Evolutionary conservation across 2,888 invertebrate genomes (phyloP).

Genomic region (Gandaritis pyraliata): DNA sequence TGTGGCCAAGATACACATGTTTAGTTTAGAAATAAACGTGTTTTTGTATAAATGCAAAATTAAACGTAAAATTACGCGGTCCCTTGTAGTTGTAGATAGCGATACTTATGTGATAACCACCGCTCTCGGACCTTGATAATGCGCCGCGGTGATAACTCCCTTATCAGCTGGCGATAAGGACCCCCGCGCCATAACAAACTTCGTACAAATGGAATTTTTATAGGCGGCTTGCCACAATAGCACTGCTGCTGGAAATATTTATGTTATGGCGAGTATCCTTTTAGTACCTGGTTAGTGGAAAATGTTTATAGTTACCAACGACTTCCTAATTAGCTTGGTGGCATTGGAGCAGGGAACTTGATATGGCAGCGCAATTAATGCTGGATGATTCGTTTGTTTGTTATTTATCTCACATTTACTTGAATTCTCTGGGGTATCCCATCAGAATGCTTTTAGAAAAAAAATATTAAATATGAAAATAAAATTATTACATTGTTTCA

Average conservation of each 20-base stretch:
- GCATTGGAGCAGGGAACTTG: slow-evolving; percentile 27
- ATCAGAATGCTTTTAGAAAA: slow-evolving; percentile 3
- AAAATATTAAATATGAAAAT: not conserved
- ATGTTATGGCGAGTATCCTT: slow-evolving; percentile 14
- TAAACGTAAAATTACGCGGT: slow-evolving; percentile 30
- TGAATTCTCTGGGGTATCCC: not conserved
- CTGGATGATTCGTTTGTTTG: not conserved
- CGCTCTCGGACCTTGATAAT: slow-evolving; percentile 59
- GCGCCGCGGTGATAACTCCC: slow-evolving; percentile 53
- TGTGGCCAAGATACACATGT: not conserved
- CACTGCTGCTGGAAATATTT: slow-evolving; percentile 10
- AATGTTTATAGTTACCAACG: slow-evolving; percentile 31
- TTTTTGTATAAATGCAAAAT: slow-evolving; percentile 3
- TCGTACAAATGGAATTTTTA: slow-evolving; percentile 40
- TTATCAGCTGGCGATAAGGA: slow-evolving; percentile 60
- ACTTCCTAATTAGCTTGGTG: slow-evolving; percentile 36
- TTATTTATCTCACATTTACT: slow-evolving; percentile 5
- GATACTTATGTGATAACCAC: slow-evolving; percentile 46
- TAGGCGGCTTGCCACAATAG: slow-evolving; percentile 17
- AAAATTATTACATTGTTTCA: slow-evolving; percentile 17
- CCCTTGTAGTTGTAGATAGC: slow-evolving; percentile 43
- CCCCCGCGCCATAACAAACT: slow-evolving; percentile 57
- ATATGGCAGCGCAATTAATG: slow-evolving; percentile 14
- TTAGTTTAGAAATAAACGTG: not conserved
- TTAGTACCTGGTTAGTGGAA: slow-evolving; percentile 28